Conservation (phyloP, 2,113 vertebrate species). For the Crocuta crocuta region DNA sequence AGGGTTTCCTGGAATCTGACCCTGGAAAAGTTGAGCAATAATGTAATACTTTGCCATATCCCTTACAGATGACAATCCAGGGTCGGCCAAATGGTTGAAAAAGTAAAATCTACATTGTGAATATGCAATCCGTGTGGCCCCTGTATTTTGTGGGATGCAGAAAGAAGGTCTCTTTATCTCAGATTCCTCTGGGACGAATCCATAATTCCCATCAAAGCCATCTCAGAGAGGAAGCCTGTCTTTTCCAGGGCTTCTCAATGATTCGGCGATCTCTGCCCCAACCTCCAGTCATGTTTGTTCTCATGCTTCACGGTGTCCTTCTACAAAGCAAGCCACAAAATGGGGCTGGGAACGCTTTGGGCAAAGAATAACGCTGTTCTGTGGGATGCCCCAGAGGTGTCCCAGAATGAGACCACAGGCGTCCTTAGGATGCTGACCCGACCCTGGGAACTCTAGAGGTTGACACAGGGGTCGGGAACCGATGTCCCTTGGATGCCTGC, state of each 20-base stretch:
- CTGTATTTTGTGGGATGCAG: not conserved
- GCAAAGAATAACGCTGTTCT: slow-evolving; percentile 70
- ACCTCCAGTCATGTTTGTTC: slow-evolving; percentile 49
- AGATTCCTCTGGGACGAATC: not conserved
- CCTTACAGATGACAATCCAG: not conserved
- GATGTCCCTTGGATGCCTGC: slow-evolving; percentile 77
- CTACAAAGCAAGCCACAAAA: slow-evolving; percentile 73
- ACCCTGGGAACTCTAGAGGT: slow-evolving; percentile 80
- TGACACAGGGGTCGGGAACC: slow-evolving; percentile 77
- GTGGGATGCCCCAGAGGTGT: slow-evolving; percentile 67
- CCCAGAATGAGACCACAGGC: slow-evolving; percentile 75
- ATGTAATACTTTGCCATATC: not conserved
- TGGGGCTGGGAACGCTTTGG: slow-evolving; percentile 67
- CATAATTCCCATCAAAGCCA: not conserved
- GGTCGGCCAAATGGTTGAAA: not conserved
- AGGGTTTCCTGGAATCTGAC: not conserved
- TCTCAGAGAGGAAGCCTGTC: not conserved
- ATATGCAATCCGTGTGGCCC: not conserved
- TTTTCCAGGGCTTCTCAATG: not conserved
- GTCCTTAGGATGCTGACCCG: slow-evolving; percentile 74
- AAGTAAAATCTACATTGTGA: not conserved
- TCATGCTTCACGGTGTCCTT: not conserved
- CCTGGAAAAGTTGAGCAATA: not conserved
- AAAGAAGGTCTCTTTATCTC: not conserved
- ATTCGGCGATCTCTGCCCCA: slow-evolving; percentile 45